Evolutionary conservation across 2,113 vertebrate species (phyloP).

Genomic region (Conger conger): DNA sequence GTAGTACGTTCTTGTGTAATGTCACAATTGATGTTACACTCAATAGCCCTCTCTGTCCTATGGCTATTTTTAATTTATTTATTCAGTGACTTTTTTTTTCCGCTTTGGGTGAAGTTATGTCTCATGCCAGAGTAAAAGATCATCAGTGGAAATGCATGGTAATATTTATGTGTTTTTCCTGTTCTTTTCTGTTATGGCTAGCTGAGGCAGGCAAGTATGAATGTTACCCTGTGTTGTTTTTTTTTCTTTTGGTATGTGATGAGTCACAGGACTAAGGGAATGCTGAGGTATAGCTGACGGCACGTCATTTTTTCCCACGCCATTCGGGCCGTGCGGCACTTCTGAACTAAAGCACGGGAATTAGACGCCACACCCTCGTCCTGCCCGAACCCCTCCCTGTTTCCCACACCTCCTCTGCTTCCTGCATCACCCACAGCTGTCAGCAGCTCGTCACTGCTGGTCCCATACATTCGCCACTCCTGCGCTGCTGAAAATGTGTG

Average conservation of each 20-base stretch:
- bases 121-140: background rate
- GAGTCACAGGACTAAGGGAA: slow-evolving; percentile 11
- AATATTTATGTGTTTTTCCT: slow-evolving; percentile 60
- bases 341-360: slow-evolving; percentile 5
- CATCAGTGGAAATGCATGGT: slow-evolving; percentile 39
- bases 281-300: slow-evolving; percentile 48
- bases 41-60: slow-evolving; percentile 2
- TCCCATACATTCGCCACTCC: background rate
- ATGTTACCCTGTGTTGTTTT: slow-evolving; percentile 43
- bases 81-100: background rate
- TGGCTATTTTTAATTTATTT: background rate
- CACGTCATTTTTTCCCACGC: slow-evolving; percentile 33
- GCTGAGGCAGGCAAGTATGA: slow-evolving; percentile 79
- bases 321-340: slow-evolving; percentile 52
- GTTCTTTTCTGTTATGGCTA: slow-evolving; percentile 62
- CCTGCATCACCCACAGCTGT: background rate
- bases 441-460: background rate
- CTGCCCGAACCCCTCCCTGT: slow-evolving; percentile 2
- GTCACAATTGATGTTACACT: slow-evolving; percentile 4
- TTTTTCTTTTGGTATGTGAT: slow-evolving; percentile 36
- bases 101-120: slow-evolving; percentile 15
- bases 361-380: slow-evolving; percentile 15
- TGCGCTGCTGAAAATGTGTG: background rate
- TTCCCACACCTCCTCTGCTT: background rate
- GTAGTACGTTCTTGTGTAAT: background rate